These are phyloP conservation scores for Monochamus alternatus DNA, from an alignment of 2,888 invertebrate species.

Conservation along the genomic window DNA sequence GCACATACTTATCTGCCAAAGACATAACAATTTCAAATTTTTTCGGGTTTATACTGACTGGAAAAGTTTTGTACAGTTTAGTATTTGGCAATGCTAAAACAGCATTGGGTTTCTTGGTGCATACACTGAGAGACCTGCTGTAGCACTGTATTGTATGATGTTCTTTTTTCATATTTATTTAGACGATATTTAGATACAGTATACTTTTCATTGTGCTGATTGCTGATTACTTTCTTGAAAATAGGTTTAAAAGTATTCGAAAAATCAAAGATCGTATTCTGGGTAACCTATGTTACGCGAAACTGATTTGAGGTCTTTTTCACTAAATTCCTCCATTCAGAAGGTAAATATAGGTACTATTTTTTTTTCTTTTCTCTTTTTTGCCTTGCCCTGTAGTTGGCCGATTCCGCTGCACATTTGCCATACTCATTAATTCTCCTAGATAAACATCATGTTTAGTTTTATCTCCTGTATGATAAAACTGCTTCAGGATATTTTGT, in stretches of 20 bases:
- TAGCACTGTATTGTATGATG: constrained; percentile 24
- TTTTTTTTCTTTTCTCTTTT: constrained; percentile 10
- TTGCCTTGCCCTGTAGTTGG: too few species aligned
- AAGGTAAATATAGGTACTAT: constrained; percentile 9
- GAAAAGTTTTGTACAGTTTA: constrained; percentile 33
- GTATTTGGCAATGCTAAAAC: constrained; percentile 11
- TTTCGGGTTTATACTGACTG: not conserved
- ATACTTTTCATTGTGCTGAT: constrained; percentile 1
- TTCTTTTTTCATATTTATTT: constrained; percentile 32
- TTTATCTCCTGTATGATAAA: constrained; percentile 20
- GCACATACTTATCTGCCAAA: constrained; percentile 9
- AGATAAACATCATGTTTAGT: not conserved
- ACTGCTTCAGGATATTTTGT: not conserved
- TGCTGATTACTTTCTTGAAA: constrained; percentile 15
- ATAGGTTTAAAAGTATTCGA: not conserved
- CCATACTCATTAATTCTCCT: too few species aligned
- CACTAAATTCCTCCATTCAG: constrained; percentile 14
- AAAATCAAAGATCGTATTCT: constrained; percentile 28
- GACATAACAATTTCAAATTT: constrained; percentile 8
- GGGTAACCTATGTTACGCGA: constrained; percentile 9
- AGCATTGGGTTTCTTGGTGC: constrained; percentile 6
- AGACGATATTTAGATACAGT: constrained; percentile 21
- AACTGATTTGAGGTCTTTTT: constrained; percentile 22
- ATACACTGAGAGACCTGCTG: not conserved
- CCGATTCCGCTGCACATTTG: too few species aligned